Conservation (phyloP, 2,888 invertebrate genomes). For the Chloroclystis v-ata region DNA sequence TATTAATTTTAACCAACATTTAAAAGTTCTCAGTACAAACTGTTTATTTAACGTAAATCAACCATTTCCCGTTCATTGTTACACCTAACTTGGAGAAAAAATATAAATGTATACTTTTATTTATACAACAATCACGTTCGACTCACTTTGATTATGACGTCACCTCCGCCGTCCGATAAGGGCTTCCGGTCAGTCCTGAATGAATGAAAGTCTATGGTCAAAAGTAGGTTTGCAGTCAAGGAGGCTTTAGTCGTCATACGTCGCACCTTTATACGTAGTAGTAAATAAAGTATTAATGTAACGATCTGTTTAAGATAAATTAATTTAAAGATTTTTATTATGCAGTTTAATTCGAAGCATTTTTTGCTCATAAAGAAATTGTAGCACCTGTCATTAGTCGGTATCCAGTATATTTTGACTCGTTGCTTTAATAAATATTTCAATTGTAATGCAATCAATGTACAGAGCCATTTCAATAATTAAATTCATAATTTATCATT, state of each 20-base stretch:
- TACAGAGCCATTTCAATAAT: slow-evolving; percentile 21
- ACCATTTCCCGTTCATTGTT: slow-evolving; percentile 64
- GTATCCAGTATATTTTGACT: no score
- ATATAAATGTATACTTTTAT: slow-evolving; percentile 41
- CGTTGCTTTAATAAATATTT: not conserved
- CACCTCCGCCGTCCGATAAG: slow-evolving; percentile 69
- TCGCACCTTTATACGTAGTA: no score
- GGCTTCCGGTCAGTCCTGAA: slow-evolving; percentile 69
- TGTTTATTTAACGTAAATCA: slow-evolving; percentile 37
- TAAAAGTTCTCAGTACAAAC: no score
- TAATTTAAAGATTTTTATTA: not conserved
- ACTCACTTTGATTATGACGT: slow-evolving; percentile 67
- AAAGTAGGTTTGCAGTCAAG: slow-evolving; percentile 1
- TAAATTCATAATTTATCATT: slow-evolving; percentile 33
- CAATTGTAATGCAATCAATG: slow-evolving; percentile 7
- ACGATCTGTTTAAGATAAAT: slow-evolving; percentile 6
- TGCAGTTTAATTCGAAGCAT: no score
- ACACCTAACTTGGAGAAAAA: slow-evolving; percentile 48
- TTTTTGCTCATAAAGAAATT: no score
- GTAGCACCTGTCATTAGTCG: no score
- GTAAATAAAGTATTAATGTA: no score
- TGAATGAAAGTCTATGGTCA: slow-evolving; percentile 46
- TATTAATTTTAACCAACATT: no score
- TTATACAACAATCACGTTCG: slow-evolving; percentile 74
- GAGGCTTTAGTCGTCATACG: not conserved